Evolutionary conservation across 2,888 invertebrate species (phyloP), one percentile per base, ranked within the genome.

Genomic region (Sminthurides aquaticus): DNA sequence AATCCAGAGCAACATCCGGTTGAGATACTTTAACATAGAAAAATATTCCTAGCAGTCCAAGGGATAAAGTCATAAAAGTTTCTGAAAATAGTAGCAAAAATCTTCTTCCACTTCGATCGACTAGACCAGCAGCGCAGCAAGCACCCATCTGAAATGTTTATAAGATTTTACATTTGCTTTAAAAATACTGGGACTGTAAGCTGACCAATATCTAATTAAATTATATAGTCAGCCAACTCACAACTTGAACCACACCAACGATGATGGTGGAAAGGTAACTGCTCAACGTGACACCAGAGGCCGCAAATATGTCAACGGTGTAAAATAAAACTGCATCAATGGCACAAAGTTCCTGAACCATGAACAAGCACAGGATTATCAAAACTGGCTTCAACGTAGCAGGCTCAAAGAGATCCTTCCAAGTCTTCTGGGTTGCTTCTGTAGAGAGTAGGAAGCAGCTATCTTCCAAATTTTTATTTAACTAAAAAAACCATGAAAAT

Each of bases 221-320:
- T 15, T 8, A 15, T 22, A 15, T 52, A 20, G 20, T 20, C 22
- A 52, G 25, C 28, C 52, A 27, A 54, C 49, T 26, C 62, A 85
- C 74, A 0, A 90, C 87, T 80, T 92, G 92, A 75, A 92, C 87
- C 0, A 84, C 82, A 11, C 91, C 93, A 49, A 94, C 86, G 56
- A 91, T 83, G 52, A 93, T 90, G 0, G 90, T 85, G 0, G 89
- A 85, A 3, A 83, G 77, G 34, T 83, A 81, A 5, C 24, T 34
- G 27, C 59, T 59, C 11, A 64, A 22, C 3, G 61, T 61, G 0
- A 67, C 64, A 1, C 71, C 71, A 20, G 67, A 34, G 1, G 67
- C 61, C 8, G 54, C 22, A 49, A 73, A 73, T 55, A 73, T 73
- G 62, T 71, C 71, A 1, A 73, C 73, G 3, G 71, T 73, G 60